phyloP scores from a whole-genome alignment of 2,113 vertebrate species.

The Ginglymostoma cirratum region DNA sequence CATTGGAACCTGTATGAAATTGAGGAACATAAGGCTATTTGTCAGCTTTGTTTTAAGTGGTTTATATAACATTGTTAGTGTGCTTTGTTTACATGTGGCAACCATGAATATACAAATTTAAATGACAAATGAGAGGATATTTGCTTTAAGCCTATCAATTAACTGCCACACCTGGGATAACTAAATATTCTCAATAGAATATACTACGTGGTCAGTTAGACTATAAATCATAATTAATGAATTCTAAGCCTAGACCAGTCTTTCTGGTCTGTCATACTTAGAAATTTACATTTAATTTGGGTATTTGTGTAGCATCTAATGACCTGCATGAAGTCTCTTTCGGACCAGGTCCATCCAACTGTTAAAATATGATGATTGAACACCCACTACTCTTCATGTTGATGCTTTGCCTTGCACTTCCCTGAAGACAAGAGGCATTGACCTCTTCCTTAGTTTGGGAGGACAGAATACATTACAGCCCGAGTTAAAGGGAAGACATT shows the following conservation, averaged over 20 bases:
- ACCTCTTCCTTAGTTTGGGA: background rate
- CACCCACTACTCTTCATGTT: background rate
- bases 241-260: background rate
- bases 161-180: background rate
- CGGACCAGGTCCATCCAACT: background rate
- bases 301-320: background rate
- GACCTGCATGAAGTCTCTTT: background rate
- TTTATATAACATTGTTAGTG: background rate
- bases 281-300: background rate
- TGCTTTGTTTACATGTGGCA: background rate
- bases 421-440: background rate
- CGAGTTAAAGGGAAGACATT: background rate
- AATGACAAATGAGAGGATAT: conserved; percentile 1
- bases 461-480: background rate
- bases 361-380: background rate
- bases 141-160: background rate
- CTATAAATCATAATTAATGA: background rate
- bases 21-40: too few species aligned
- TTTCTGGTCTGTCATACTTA: background rate
- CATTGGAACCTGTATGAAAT: background rate
- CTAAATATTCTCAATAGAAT: background rate
- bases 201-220: background rate
- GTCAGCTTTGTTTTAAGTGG: background rate
- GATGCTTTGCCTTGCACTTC: background rate
- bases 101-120: background rate